phyloP scores from a whole-genome alignment of 2,888 invertebrate genomes.

The Palloptera scutellata region DNA sequence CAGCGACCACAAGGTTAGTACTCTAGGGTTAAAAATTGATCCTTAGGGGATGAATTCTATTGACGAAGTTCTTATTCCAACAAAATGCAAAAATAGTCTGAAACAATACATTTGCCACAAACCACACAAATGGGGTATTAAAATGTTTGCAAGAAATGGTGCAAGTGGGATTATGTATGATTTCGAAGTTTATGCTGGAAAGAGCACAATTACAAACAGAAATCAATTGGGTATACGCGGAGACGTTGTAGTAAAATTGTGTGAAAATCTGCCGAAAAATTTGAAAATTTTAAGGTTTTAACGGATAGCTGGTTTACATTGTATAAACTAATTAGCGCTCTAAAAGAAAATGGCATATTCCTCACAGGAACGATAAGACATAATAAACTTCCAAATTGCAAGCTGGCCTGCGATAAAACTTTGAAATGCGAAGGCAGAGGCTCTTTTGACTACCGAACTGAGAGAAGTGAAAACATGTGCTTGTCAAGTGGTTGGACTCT shows the following conservation, averaged over 20 bases:
- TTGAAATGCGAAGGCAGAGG: no score
- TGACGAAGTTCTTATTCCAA: conserved; percentile 7
- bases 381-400: no score
- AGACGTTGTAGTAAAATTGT: conserved; percentile 6
- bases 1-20: no score
- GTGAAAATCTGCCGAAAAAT: conserved; percentile 8
- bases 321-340: no score
- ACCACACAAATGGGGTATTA: conserved; percentile 1
- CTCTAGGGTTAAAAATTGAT: neutral
- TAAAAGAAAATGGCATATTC: no score
- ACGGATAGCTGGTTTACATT: neutral
- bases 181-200: no score
- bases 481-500: no score
- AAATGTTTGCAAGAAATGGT: neutral
- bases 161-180: neutral
- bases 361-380: no score
- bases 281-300: neutral
- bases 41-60: neutral
- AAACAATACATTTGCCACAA: conserved; percentile 8
- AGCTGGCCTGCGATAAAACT: no score
- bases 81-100: conserved; percentile 4
- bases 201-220: no score
- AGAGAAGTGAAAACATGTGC: no score
- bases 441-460: no score
- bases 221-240: conserved; percentile 7